A percentile compares a stretch with the other conserved stretches of the same genome.
Evolutionary conservation across 2,113 vertebrate species (phyloP).

Genomic region (Morone chrysops): DNA sequence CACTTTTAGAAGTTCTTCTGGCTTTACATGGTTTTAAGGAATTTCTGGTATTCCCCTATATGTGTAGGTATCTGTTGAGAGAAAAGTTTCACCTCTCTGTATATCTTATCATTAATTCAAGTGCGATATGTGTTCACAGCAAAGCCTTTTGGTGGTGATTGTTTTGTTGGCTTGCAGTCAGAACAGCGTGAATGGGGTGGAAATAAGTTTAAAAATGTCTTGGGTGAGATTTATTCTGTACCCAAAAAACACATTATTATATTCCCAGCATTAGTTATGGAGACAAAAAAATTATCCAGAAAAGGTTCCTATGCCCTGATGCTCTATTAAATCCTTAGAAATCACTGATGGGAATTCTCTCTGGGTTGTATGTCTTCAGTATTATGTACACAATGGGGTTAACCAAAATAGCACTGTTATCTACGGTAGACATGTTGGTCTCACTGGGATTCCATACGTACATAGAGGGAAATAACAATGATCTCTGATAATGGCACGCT

Average conservation of each 20-base stretch:
- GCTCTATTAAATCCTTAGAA: conserved; percentile 70
- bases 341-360: conserved; percentile 72
- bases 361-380: conserved; percentile 57
- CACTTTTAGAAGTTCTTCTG: conserved; percentile 13
- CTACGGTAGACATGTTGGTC: conserved; percentile 73
- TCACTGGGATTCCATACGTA: conserved; percentile 71
- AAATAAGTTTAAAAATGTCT: conserved; percentile 23
- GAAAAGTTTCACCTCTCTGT: conserved; percentile 8
- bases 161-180: conserved; percentile 17
- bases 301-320: conserved; percentile 43
- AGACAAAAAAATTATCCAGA: conserved; percentile 38
- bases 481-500: conserved; percentile 77
- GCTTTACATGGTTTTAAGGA: conserved; percentile 1
- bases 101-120: conserved; percentile 20
- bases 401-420: conserved; percentile 78
- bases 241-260: conserved; percentile 2
- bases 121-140: conserved; percentile 12
- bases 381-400: conserved; percentile 78
- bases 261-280: conserved; percentile 20
- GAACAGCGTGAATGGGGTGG: not conserved
- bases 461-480: conserved; percentile 78
- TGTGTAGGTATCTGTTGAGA: not conserved
- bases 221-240: not conserved
- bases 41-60: not conserved
- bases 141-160: conserved; percentile 1